Evolutionary conservation across 2,113 vertebrate genomes (phyloP), one percentile per base, ranked within the genome.

Genomic region (Leptodactylus fuscus): DNA sequence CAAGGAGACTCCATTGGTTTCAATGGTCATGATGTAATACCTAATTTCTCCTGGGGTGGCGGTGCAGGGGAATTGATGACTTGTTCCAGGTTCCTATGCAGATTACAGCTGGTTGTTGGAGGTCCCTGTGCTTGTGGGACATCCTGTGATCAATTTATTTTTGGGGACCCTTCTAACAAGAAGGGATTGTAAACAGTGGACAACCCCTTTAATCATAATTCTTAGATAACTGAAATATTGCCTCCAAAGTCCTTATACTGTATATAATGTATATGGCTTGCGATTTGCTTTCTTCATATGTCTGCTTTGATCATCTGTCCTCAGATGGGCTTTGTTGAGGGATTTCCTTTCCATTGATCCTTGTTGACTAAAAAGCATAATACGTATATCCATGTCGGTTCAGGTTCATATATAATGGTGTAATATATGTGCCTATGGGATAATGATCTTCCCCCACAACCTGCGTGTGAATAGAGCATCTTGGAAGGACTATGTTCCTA

Each of bases 401-500:
- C 73, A 38, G 69, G 34, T 76, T 51, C 48, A 29, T 34, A 77
- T 77, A 55, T n/a, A 41, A 41, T 38, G 9, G 2, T 82, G 49
- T 58, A 38, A 44, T 83, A 38, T 82, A n/a, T 16, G 49, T 58
- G 34, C 41, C 16, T 38, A 70, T 71, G 18, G 53, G 60, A 22
- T 24, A 20, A 22, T 74, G 24, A 46, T 36, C 36, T 51, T 75
- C 38, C 69, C n/a, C 69, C 34, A 83, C 49, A 73, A 34, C 38
- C 82, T 41, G 80, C 41, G 48, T 22, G 46, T 55, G 81, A 32
- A 74, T 83, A 48, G 22, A 58, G 55, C 46, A n/a, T 58, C 48
- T 11, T 27, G 10, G 38, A 13, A 76, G 41, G 70, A 76, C 22
- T 36, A 7, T 20, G 20, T 32, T 44, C 20, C 46, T 65, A 80